Conservation (phyloP, 2,888 invertebrate species). For the Celastrina argiolus region DNA sequence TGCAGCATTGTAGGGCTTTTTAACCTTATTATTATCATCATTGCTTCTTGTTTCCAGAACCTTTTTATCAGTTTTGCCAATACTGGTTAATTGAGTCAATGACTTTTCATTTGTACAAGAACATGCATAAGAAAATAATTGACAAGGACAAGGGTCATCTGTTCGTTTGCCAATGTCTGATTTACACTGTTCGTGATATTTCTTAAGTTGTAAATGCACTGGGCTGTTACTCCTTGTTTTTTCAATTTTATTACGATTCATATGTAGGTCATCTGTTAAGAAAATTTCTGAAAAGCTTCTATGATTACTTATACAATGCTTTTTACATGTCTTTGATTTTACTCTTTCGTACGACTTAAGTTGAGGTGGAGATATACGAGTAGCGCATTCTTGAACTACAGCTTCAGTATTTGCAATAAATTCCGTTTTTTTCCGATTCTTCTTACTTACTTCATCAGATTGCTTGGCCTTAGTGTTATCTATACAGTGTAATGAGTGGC, state of each 20-base stretch:
- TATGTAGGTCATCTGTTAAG: constrained; percentile 41
- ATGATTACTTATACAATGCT: constrained; percentile 38
- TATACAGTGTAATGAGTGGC: constrained; percentile 53
- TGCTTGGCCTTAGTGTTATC: constrained; percentile 43
- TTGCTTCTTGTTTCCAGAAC: constrained; percentile 37
- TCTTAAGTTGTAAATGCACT: constrained; percentile 58
- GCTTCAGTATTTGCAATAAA: constrained; percentile 44
- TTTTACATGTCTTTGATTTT: constrained; percentile 41
- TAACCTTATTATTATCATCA: not conserved
- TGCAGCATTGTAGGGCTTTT: not conserved
- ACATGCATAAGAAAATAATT: constrained; percentile 60
- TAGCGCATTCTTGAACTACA: constrained; percentile 57
- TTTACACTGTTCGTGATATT: constrained; percentile 54
- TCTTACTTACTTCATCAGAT: not conserved
- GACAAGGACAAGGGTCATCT: constrained; percentile 60
- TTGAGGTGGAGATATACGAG: constrained; percentile 49
- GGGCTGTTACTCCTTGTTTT: constrained; percentile 41
- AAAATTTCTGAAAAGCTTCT: constrained; percentile 53
- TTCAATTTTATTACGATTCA: constrained; percentile 32
- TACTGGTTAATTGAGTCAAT: constrained; percentile 34
- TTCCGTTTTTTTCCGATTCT: constrained; percentile 31
- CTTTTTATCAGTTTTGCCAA: constrained; percentile 32
- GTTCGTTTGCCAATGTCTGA: constrained; percentile 46
- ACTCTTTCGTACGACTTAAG: constrained; percentile 42
- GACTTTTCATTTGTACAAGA: constrained; percentile 47